Percentiles rank a stretch among this genome's conserved stretches.
Evolutionary conservation across 2,113 vertebrate genomes (phyloP).

Genomic region (Eidolon helvum): DNA sequence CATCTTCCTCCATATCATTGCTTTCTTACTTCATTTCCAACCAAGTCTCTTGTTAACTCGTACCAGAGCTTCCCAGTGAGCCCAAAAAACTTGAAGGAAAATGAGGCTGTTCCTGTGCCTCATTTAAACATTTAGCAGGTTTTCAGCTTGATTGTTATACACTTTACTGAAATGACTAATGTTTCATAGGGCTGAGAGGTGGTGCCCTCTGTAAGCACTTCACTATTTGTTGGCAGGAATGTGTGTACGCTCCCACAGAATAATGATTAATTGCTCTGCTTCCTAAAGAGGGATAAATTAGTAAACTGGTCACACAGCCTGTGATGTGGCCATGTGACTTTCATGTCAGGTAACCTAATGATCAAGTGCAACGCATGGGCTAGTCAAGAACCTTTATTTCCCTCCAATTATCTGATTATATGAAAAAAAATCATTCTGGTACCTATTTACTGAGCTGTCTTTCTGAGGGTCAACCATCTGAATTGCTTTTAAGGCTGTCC

Average conservation of each 20-base stretch:
- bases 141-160: constrained; percentile 28
- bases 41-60: constrained; percentile 33
- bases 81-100: constrained; percentile 60
- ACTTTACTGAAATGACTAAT: constrained; percentile 72
- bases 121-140: constrained; percentile 67
- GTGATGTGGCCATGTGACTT: constrained; percentile 68
- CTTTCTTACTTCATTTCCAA: constrained; percentile 64
- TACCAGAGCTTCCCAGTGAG: constrained; percentile 25
- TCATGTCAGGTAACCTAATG: constrained; percentile 78
- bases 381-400: background rate
- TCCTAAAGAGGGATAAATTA: constrained; percentile 75
- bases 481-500: background rate
- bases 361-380: background rate
- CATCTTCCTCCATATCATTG: constrained; percentile 47
- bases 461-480: background rate
- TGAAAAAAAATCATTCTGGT: background rate
- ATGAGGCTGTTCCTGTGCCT: background rate
- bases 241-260: constrained; percentile 64
- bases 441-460: background rate
- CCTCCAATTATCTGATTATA: background rate
- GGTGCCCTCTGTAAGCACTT: constrained; percentile 65
- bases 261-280: constrained; percentile 77
- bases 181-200: constrained; percentile 67
- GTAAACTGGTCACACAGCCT: constrained; percentile 76
- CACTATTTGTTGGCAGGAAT: constrained; percentile 57